A percentile compares a stretch with the other conserved stretches of the same genome.
Conservation (phyloP, 2,797 vertebrate genomes). For the Takifugu rubripes region DNA sequence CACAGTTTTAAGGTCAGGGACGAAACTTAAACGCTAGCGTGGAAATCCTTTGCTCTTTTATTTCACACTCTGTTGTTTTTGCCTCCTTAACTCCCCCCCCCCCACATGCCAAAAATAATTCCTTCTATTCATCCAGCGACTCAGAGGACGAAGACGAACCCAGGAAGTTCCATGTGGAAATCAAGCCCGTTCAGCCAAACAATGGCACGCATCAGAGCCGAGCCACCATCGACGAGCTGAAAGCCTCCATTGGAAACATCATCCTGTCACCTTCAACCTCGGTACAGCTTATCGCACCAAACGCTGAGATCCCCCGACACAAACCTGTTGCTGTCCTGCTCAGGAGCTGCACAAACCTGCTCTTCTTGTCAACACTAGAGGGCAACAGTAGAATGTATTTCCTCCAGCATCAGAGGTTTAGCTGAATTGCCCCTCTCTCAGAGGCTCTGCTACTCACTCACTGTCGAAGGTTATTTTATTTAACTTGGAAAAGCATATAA, state of each 20-base stretch:
- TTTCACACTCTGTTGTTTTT: background rate
- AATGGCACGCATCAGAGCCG: slow-evolving; percentile 83
- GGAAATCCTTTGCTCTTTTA: background rate
- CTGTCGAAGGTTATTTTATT: slow-evolving; percentile 33
- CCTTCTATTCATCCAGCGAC: slow-evolving; percentile 95
- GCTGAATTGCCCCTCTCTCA: background rate
- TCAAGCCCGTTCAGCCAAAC: slow-evolving; percentile 90
- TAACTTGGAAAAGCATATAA: slow-evolving; percentile 17
- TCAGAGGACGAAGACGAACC: slow-evolving; percentile 94
- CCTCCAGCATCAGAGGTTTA: slow-evolving; percentile 1
- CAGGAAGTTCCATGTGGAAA: slow-evolving; percentile 92
- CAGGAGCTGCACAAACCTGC: slow-evolving; percentile 21
- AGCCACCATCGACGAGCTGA: slow-evolving; percentile 92
- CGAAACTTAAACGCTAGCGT: background rate
- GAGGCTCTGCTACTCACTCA: slow-evolving; percentile 14
- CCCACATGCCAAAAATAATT: slow-evolving; percentile 96
- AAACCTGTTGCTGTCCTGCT: slow-evolving; percentile 29
- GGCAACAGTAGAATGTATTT: slow-evolving; percentile 57
- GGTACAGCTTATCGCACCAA: slow-evolving; percentile 66
- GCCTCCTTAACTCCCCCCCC: slow-evolving; percentile 51
- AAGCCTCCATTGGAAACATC: slow-evolving; percentile 93
- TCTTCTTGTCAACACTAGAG: slow-evolving; percentile 63
- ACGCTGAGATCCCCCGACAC: background rate
- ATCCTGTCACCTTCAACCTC: slow-evolving; percentile 86
- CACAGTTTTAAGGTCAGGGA: background rate